Conservation (phyloP, 1,140 invertebrate genomes). For the Drosophila lowei region DNA sequence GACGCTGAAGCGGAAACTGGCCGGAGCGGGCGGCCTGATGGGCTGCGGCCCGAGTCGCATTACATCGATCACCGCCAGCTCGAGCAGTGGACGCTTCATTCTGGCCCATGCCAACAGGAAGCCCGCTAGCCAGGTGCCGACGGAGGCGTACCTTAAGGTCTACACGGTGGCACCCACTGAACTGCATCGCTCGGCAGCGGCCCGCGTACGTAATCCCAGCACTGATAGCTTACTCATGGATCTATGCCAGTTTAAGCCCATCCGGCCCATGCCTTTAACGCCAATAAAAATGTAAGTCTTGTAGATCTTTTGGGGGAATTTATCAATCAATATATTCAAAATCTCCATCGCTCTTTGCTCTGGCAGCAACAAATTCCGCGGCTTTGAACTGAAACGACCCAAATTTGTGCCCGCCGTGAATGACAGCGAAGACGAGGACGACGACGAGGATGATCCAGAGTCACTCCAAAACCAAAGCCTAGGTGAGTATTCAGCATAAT, state of each 20-base stretch:
- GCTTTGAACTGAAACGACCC: conserved; percentile 68
- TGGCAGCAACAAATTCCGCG: conserved; percentile 67
- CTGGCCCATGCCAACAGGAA: conserved; percentile 17
- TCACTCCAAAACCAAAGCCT: conserved; percentile 55
- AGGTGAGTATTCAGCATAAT: conserved; percentile 31
- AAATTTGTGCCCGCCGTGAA: conserved; percentile 55
- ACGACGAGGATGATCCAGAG: conserved; percentile 43
- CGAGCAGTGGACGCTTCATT: conserved; percentile 19
- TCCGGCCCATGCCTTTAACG: conserved; percentile 84
- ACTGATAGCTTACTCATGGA: conserved; percentile 86
- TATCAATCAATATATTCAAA: not conserved
- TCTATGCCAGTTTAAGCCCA: conserved; percentile 86
- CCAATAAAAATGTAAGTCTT: conserved; percentile 74
- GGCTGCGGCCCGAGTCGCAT: conserved; percentile 19
- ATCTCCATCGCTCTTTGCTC: not conserved
- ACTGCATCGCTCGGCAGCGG: conserved; percentile 68
- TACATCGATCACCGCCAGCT: conserved; percentile 18
- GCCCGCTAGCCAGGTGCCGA: conserved; percentile 37
- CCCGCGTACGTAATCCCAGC: conserved; percentile 81
- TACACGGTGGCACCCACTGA: conserved; percentile 64
- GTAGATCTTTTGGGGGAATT: not conserved
- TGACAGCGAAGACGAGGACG: conserved; percentile 64
- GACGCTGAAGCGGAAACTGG: conserved; percentile 54
- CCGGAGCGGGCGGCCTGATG: conserved; percentile 59
- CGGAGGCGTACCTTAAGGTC: conserved; percentile 51